A percentile compares a stretch with the other conserved stretches of the same genome.
These are phyloP conservation scores for Neomonachus schauinslandi DNA, from an alignment of 2,113 vertebrate genomes.

Conservation along the genomic window DNA sequence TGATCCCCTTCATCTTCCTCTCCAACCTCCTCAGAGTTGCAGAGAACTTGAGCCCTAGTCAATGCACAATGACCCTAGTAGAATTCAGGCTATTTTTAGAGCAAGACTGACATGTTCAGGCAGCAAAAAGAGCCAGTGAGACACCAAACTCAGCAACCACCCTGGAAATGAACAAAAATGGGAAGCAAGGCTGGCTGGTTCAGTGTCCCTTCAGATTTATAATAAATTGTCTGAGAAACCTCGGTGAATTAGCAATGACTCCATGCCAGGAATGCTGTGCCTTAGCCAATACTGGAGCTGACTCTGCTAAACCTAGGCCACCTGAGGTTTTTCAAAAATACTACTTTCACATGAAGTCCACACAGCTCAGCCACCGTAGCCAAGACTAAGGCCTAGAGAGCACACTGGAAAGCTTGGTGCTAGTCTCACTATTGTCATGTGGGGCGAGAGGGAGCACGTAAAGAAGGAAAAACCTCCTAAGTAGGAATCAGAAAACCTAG, in stretches of 20 bases:
- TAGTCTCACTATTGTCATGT: background rate
- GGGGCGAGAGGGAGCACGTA: background rate
- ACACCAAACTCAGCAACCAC: constrained; percentile 46
- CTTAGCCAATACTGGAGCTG: constrained; percentile 32
- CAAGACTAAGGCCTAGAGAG: constrained; percentile 24
- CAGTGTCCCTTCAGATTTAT: constrained; percentile 51
- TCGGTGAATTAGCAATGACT: constrained; percentile 62
- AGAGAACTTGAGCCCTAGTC: constrained; percentile 12
- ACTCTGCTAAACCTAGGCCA: constrained; percentile 45
- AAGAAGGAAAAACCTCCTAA: background rate
- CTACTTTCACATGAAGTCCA: constrained; percentile 22
- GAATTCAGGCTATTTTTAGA: constrained; percentile 64
- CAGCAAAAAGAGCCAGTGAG: constrained; percentile 62
- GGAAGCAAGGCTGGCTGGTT: constrained; percentile 5
- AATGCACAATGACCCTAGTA: background rate
- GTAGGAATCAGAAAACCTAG: constrained; percentile 5
- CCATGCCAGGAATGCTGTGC: constrained; percentile 36
- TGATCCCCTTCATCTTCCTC: background rate
- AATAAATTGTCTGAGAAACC: constrained; percentile 59
- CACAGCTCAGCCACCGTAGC: background rate
- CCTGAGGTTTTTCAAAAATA: constrained; percentile 58
- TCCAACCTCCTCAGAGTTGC: background rate
- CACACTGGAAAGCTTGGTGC: background rate
- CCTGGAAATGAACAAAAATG: constrained; percentile 71
- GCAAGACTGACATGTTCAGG: constrained; percentile 51